Evolutionary conservation across 2,797 vertebrate species (phyloP), one percentile per base, ranked within the genome.

Genomic region (Hylomyscus alleni): DNA sequence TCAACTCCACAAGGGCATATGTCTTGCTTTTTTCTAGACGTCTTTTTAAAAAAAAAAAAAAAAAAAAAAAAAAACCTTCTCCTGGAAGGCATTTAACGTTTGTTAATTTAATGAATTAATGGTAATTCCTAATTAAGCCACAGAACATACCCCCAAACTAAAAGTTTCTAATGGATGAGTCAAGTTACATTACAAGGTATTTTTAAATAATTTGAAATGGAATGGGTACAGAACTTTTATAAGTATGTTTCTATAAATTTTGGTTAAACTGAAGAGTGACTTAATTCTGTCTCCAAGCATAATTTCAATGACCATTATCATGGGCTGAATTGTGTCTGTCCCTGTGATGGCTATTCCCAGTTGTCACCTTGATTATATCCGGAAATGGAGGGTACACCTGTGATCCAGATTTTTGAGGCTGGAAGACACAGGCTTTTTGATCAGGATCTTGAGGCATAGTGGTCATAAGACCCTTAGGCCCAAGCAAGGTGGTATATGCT

Each of bases 111-210:
- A 84, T 60, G n/a, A 92, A 58, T 94, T 58, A 85, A 31, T 62
- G 60, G 20, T 54, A 84, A 58, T 52, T 50, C 34, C 20, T 86
- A 85, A 87, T 54, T 69, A 40, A 26, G 83, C 24, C 69, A 58
- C 15, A 58, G 87, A 94, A 67, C 34, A 69, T 29, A 95, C 40
- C 47, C 37, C 69, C 80, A 93, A 93, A 67, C 34, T 31, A 67
- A 93, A 96, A 93, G 54, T 81, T 94, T 92, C 85, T 77, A 47
- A 77, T 95, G 17, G 1, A 91, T 92, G 56, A 86, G 12, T 95
- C 40, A 50, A 65, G 0, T 84, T 94, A 75, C 31, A 82, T 91
- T 34, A 69, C 3, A 96, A 31, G 22, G 31, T 47, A 82, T 7
- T 69, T 89, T 75, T 29, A 95, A 89, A 87, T 67, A n/a, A 93